Percentiles rank a stretch among this genome's conserved stretches.
Evolutionary conservation across 2,888 invertebrate genomes (phyloP).

Genomic region (Baronia brevicornis): DNA sequence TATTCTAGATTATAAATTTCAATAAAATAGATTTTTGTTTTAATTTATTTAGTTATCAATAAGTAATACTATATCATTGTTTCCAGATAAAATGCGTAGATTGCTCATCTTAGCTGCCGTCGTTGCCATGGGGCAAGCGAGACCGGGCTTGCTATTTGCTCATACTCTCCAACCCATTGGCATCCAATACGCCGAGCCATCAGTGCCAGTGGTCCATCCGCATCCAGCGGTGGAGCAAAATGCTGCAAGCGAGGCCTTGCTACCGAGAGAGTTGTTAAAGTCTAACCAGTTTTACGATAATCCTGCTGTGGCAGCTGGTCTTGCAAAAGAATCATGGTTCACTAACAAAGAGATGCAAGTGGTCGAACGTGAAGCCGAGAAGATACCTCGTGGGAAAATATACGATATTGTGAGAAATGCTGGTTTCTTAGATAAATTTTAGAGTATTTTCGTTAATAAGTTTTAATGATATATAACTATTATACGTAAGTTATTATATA

Average conservation of each 20-base stretch:
- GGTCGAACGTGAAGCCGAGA: constrained; percentile 85
- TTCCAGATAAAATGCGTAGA: constrained; percentile 46
- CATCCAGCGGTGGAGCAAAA: constrained; percentile 85
- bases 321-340: constrained; percentile 88
- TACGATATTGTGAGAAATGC: constrained; percentile 84
- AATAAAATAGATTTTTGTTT: too few species aligned
- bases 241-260: constrained; percentile 80
- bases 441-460: constrained; percentile 10
- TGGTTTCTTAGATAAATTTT: constrained; percentile 73
- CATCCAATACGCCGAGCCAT: constrained; percentile 63
- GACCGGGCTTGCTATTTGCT: constrained; percentile 62
- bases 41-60: too few species aligned
- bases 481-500: too few species aligned
- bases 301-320: constrained; percentile 81
- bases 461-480: background rate
- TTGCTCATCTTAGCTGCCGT: constrained; percentile 44
- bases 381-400: constrained; percentile 85
- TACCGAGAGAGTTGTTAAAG: constrained; percentile 82
- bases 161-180: constrained; percentile 61
- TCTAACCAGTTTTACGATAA: constrained; percentile 83
- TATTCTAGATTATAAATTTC: too few species aligned
- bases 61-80: too few species aligned
- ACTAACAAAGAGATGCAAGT: constrained; percentile 86
- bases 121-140: constrained; percentile 56
- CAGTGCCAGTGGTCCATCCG: constrained; percentile 50